Evolutionary conservation across 2,797 vertebrate genomes (phyloP), one percentile per base, ranked within the genome.

Genomic region (Linurgus olivaceus): DNA sequence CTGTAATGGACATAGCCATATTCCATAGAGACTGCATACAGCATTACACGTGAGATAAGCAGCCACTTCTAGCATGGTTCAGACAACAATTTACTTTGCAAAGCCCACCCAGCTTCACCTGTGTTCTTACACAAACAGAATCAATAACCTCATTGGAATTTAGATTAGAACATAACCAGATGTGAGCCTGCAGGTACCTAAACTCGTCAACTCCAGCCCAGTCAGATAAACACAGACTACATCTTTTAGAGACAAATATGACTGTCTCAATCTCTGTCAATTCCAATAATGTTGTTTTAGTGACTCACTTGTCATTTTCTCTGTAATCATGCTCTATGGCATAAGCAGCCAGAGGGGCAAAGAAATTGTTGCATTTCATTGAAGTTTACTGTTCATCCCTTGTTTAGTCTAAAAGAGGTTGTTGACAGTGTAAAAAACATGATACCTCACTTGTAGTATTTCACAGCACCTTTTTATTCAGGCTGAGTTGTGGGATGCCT

Each of bases 81-180:
- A 57, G 40, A 23, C 73, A 88, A 86, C 35, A 66, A 51, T 65
- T 86, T 86, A 31, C 47, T 85, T 29, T 51, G 19, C 80, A 80
- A 92, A 94, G 72, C 88, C 35, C 58, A 86, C 47, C 29, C 23
- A 33, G 9, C 88, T 96, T 94, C 66, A 94, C 59, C 25, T 0
- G 1, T 70, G 17, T 68, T 87, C 58, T 92, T 95, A 75, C 77
- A 61, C 57, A 72, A 89, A 68, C 38, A 89, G 44, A 90, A 88
- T 91, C 81, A 84, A 93, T 47, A 59, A 37, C 10, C 40, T 78
- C 31, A 55, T 42, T 88, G 72, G 78, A 94, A 94, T 96, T 94
- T 92, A 91, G 90, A 87, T 95, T 57, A 84, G 74, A 96, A 91
- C 57, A 48, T 91, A 73, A 87, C 42, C 40, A 91, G 66, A 83